Evolutionary conservation across 2,113 vertebrate genomes (phyloP).

Genomic region (Hylia prasina): DNA sequence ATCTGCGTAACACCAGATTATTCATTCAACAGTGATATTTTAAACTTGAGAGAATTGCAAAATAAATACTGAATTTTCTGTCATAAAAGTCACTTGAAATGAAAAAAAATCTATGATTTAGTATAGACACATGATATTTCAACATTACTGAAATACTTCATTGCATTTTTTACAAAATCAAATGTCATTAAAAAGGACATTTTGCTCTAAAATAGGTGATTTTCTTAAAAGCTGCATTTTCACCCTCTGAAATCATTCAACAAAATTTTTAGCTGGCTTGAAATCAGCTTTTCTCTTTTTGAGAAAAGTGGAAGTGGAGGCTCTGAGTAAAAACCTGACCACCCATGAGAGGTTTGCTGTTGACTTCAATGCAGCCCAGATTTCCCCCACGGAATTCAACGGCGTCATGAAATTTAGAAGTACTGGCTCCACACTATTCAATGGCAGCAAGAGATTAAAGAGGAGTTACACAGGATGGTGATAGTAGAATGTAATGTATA

Average conservation of each 20-base stretch:
- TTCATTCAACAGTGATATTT: slow-evolving; percentile 11
- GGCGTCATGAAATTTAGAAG: slow-evolving; percentile 29
- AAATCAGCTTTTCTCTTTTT: neutral
- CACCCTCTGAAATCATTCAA: neutral
- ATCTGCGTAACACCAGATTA: neutral
- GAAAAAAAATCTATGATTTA: neutral
- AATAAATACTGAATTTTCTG: slow-evolving; percentile 30
- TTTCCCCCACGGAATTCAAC: slow-evolving; percentile 38
- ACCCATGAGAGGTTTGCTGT: slow-evolving; percentile 14
- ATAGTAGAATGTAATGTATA: slow-evolving; percentile 26
- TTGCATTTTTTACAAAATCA: neutral
- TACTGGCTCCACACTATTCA: slow-evolving; percentile 35
- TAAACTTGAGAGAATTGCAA: slow-evolving; percentile 25
- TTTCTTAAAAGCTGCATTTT: neutral
- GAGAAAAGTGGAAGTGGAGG: neutral
- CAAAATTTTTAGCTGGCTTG: neutral
- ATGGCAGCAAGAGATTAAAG: slow-evolving; percentile 52
- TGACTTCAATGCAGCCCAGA: slow-evolving; percentile 5
- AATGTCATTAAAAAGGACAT: neutral
- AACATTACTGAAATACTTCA: neutral
- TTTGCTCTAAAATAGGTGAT: neutral
- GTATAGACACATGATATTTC: neutral
- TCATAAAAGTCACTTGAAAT: neutral
- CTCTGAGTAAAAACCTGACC: slow-evolving; percentile 9
- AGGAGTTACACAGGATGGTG: slow-evolving; percentile 10